Percentiles rank a stretch among this genome's conserved stretches.
phyloP scores from a whole-genome alignment of 2,113 vertebrate genomes.

The Spea bombifrons region DNA sequence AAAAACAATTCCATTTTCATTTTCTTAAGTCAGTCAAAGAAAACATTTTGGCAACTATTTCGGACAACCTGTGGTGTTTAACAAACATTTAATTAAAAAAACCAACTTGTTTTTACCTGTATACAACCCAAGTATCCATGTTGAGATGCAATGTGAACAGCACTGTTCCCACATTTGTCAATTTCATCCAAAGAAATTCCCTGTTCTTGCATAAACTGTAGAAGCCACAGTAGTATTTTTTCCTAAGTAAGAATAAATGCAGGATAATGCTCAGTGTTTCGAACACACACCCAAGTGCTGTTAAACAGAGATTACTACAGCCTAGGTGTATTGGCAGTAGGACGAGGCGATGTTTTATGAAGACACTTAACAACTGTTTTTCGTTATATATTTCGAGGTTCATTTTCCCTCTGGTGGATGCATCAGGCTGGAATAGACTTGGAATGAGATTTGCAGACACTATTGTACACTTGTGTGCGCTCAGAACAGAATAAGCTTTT shows the following conservation, averaged over 20 bases:
- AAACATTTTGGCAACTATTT: too few relatives aligned
- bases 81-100: too few relatives aligned
- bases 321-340: constrained; percentile 36
- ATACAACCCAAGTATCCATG: constrained; percentile 91
- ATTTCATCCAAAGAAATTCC: constrained; percentile 93
- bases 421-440: constrained; percentile 17
- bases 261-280: constrained; percentile 15
- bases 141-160: constrained; percentile 89
- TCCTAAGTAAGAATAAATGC: constrained; percentile 69
- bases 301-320: constrained; percentile 23
- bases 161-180: constrained; percentile 90
- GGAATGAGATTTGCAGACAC: constrained; percentile 32
- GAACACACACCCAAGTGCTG: constrained; percentile 18
- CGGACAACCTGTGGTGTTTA: too few relatives aligned
- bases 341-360: constrained; percentile 34
- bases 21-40: too few relatives aligned
- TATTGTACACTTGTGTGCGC: background rate
- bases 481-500: constrained; percentile 20
- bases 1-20: too few relatives aligned
- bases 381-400: constrained; percentile 35
- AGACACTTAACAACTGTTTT: constrained; percentile 44
- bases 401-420: constrained; percentile 42
- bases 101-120: constrained; percentile 69
- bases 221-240: constrained; percentile 92
- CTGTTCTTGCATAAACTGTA: constrained; percentile 99